Base-by-base conservation (phyloP, 2,888 invertebrate species). In the Slavum lentiscoides region DNA sequence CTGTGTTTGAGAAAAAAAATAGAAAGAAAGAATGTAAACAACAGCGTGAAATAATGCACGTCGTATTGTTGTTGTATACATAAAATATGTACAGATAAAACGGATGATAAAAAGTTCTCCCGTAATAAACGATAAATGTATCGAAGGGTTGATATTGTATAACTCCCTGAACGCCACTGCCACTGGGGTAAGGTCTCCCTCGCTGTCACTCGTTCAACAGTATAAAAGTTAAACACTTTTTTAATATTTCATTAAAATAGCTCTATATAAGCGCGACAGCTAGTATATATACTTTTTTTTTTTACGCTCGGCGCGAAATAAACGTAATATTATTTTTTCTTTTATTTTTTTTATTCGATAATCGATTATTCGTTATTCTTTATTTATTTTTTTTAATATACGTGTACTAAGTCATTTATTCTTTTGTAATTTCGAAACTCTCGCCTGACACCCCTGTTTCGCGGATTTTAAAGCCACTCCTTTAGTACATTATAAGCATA, bases 181-280 rank as follows among this genome's bases (percentile, higher is more conserved):
- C 43, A 19, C 23, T 43, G 72, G 37, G 8, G 21, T 21, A 6
- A 21, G 49, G 30, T 53, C 30, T 37, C 37, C n/a, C 30, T 49
- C n/a, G 43, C 30, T 23, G 23, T 49, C 62, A 7, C 73, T 23
- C 19, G 74, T 49, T 74, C 62, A 30, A 30, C 4, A 74, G 62
- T 74, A 74, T 62, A 62, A 74, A 74, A 62, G 62, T 74, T 23
- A 74, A 62, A 74, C 74, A 53, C 74, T 15, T 74, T 15, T 74
- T 74, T 62, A 62, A 74, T 74, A 62, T 74, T 74, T 74, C 74
- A 64, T 74, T 64, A 74, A 74, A 74, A 74, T 62, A 49, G 39
- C 21, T 49, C 49, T 49, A 49, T 49, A 49, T 49, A 49, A 30
- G 30, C 49, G 59, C 61, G 73, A 73, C 59, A 73, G 59, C 37